Evolutionary conservation across 2,113 vertebrate species (phyloP).

Genomic region (Phalacrocorax carbo): DNA sequence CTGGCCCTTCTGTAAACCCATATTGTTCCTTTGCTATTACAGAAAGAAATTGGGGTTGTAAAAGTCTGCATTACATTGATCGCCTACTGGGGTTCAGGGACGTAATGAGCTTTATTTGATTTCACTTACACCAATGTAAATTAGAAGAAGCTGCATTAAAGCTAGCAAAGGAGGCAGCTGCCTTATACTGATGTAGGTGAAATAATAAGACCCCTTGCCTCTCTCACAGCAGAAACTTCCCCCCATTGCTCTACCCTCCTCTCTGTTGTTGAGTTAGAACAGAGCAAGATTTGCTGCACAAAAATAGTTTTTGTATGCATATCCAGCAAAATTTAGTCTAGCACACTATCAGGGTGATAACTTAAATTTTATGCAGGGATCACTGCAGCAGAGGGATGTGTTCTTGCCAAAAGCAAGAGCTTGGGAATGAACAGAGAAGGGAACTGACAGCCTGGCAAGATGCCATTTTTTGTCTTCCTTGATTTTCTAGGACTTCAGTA

Average conservation of each 20-base stretch:
- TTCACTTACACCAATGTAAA: constrained; percentile 55
- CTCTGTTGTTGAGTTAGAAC: background rate
- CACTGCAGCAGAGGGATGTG: constrained; percentile 30
- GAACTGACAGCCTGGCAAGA: constrained; percentile 20
- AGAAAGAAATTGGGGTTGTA: constrained; percentile 58
- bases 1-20: background rate
- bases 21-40: constrained; percentile 41
- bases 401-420: constrained; percentile 44
- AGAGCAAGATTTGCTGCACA: background rate
- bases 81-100: constrained; percentile 42
- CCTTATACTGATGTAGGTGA: background rate
- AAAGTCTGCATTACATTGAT: constrained; percentile 58
- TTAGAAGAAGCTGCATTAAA: constrained; percentile 38
- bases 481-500: background rate
- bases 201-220: background rate
- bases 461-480: constrained; percentile 23
- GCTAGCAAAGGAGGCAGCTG: constrained; percentile 18
- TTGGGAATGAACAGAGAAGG: background rate
- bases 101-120: constrained; percentile 61
- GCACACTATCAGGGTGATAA: constrained; percentile 17
- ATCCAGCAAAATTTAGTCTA: constrained; percentile 42
- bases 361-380: constrained; percentile 32
- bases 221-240: background rate
- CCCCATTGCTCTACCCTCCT: background rate
- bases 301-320: background rate